Conservation (phyloP, 2,113 vertebrate species). For the Notechis scutatus region DNA sequence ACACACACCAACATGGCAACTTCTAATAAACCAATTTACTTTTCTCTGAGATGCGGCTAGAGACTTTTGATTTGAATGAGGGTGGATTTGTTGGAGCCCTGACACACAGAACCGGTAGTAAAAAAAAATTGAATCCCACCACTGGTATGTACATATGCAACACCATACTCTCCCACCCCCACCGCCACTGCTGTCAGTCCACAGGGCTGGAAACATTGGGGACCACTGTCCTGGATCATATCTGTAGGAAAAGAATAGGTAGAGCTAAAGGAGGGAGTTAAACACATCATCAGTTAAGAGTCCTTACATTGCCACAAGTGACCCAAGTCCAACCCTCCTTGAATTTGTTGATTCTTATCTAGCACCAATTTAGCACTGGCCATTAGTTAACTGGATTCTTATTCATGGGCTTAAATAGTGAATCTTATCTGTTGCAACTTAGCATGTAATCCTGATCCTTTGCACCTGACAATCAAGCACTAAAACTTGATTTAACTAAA, state of each 20-base stretch:
- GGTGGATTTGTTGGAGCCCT: too few species aligned
- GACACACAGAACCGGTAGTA: too few species aligned
- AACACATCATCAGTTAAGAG: neutral
- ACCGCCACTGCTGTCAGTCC: neutral
- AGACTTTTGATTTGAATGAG: too few species aligned
- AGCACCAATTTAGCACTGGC: neutral
- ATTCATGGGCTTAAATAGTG: neutral
- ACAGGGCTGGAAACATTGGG: neutral
- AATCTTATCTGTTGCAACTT: neutral
- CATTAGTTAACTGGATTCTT: neutral
- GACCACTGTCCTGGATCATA: neutral
- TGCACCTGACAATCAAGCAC: neutral
- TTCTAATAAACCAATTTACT: too few species aligned
- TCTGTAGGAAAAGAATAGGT: neutral
- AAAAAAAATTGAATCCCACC: too few species aligned
- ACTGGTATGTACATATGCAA: neutral
- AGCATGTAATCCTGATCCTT: neutral
- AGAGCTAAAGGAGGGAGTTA: neutral
- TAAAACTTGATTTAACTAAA: slow-evolving; percentile 7
- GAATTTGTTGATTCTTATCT: neutral
- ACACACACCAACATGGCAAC: too few species aligned
- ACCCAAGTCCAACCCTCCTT: neutral
- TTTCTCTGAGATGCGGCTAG: too few species aligned
- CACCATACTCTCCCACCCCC: neutral
- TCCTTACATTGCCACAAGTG: neutral